Conservation (phyloP, 1,140 invertebrate genomes). For the Maconellicoccus hirsutus region DNA sequence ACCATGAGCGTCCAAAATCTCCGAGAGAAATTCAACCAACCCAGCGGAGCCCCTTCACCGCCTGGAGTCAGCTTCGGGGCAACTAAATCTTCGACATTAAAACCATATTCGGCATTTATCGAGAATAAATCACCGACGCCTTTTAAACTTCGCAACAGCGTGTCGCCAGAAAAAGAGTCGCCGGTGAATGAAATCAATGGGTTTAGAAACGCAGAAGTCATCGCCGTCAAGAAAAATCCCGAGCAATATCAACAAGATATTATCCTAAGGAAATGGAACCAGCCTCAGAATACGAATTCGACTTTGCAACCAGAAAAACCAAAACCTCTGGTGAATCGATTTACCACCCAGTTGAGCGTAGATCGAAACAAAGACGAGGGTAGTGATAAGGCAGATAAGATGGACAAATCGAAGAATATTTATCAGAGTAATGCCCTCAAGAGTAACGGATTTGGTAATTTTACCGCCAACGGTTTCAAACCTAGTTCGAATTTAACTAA, state of each 20-base stretch:
- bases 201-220: not conserved
- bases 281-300: not conserved
- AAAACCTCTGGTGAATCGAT: not conserved
- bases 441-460: not conserved
- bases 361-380: not conserved
- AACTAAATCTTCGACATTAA: not conserved
- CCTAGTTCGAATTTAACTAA: not conserved
- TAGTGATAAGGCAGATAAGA: not conserved
- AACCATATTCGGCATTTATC: not conserved
- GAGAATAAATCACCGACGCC: not conserved
- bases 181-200: not conserved
- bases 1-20: constrained; percentile 28
- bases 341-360: not conserved
- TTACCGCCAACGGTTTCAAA: not conserved
- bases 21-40: constrained; percentile 26
- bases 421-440: not conserved
- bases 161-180: not conserved
- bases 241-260: constrained; percentile 11
- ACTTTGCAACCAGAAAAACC: not conserved
- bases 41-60: constrained; percentile 15
- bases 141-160: not conserved
- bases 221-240: not conserved
- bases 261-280: not conserved
- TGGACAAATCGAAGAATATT: not conserved
- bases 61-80: constrained; percentile 21